Evolutionary conservation across 1,140 invertebrate species (phyloP), one percentile per base, ranked within the genome.

Genomic region (Drosophila athabasca): DNA sequence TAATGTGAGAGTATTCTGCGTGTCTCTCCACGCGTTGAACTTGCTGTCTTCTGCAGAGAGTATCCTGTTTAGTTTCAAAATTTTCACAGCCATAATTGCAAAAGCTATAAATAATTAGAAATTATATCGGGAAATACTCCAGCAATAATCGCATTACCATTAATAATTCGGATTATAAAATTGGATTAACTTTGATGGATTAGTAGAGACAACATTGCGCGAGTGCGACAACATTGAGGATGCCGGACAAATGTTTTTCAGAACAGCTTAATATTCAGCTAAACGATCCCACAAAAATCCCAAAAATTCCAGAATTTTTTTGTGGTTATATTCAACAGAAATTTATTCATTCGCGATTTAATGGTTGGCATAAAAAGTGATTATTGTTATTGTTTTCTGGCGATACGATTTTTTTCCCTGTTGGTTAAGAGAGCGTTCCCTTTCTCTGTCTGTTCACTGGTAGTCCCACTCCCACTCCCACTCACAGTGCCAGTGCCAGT

Each of bases 341-440:
- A 19, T 46, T 9, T 48, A 52, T 71, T 51, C 22, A 72, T 72
- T 73, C 4, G 6, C 22, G 29, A 8, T 50, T 54, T 64, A 57
- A 43, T 60, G 24, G 52, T 31, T 52, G 43, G 49, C 53, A 75
- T 68, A 53, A 58, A 29, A 26, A 26, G 24, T 66, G 44, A 65
- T 64, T 74, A 60, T 66, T 70, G 17, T 19, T 19, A 66, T 72
- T 64, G 67, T 77, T 60, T 76, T 69, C 64, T 76, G 43, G 49
- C 65, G 58, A 54, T 52, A 68, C 31, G 9, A 9, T 9, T 3
- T 31, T 31, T 73, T 81, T 82, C 73, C 35, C 1, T 8, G 44
- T 15, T 15, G 26, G 15, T n/a, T 15, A 35, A 52, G 50, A 35
- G 29, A 22, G n/a, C 15, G 15, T 9, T 17, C 31, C 51, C 51